Evolutionary conservation across 2,888 invertebrate species (phyloP), one percentile per base, ranked within the genome.

Genomic region (Agonum fuliginosum): DNA sequence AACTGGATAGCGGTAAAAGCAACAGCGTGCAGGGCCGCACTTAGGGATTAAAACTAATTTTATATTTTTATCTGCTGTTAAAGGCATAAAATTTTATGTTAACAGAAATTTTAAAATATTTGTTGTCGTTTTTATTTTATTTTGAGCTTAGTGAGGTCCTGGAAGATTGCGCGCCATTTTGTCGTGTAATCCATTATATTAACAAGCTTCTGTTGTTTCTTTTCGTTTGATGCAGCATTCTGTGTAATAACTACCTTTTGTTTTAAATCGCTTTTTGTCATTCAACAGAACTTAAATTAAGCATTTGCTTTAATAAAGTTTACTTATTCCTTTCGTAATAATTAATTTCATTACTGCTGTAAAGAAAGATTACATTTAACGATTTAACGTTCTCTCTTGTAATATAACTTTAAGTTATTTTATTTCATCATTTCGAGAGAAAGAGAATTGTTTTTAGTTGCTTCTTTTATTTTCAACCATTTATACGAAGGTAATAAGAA

Each of bases 191-290:
- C 73, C 73, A 73, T 73, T 73, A 73, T 41, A 73, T 73, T 73
- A 73, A 73, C 58, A 58, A 73, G 58, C 58, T 58, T 51, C 58
- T 73, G 37, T 73, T 34, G 30, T 51, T 72, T 72, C 58, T 41
- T 73, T 67, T 41, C 58, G 54, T 73, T 73, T 73, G 73, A 58
- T 58, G 24, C 73, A 27, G 22, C 71, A 27, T 51, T 72, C 20
- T 54, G 30, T 27, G 51, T 34, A 48, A 54, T 72, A 54, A 72
- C 30, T 30, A 72, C 34, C 71, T 72, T 51, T 73, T 73, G 73
- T 73, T 37, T 71, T 34, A 54, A 72, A 73, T 54, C 58, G 41
- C 22, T 58, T 58, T 73, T 73, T 73, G 73, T 73, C 27, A 46
- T 69, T 46, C 69, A 6, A 46, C 58, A 30, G 17, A 62, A 62